phyloP scores from a whole-genome alignment of 2,113 vertebrate species.

The Myotis lucifugus region DNA sequence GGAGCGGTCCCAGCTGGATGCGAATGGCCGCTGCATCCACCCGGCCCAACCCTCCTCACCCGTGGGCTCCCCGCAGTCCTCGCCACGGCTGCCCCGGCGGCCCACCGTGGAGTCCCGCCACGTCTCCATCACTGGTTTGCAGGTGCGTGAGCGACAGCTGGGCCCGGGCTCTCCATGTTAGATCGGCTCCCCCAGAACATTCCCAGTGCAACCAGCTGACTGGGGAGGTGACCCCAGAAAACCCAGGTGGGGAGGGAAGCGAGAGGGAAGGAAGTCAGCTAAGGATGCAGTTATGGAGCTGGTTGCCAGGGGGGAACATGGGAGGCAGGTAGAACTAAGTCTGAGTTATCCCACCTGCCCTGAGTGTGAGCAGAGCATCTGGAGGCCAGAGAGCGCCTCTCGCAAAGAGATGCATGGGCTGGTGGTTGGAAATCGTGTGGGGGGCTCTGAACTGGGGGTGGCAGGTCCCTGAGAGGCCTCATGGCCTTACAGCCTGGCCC shows the following conservation, averaged over 20 bases:
- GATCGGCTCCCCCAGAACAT: background rate
- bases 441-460: background rate
- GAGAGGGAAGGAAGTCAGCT: background rate
- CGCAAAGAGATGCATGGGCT: background rate
- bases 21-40: constrained; percentile 90
- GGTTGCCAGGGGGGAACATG: background rate
- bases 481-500: fast-evolving
- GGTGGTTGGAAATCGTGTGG: background rate
- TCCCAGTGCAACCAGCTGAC: background rate
- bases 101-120: constrained; percentile 97
- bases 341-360: background rate
- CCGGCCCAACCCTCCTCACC: constrained; percentile 93
- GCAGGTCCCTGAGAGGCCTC: background rate
- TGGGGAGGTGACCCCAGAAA: background rate
- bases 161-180: fast-evolving
- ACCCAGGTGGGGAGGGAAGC: too few relatives aligned
- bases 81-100: constrained; percentile 92
- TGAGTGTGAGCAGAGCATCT: background rate
- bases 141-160: constrained; percentile 83
- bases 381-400: background rate
- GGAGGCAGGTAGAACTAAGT: background rate
- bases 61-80: constrained; percentile 93
- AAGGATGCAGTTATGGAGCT: background rate
- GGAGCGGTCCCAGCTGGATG: constrained; percentile 87
- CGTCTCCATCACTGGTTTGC: constrained; percentile 96